Evolutionary conservation across 1,140 invertebrate genomes (phyloP), one percentile per base, ranked within the genome.

Genomic region (Glomeris maerens): DNA sequence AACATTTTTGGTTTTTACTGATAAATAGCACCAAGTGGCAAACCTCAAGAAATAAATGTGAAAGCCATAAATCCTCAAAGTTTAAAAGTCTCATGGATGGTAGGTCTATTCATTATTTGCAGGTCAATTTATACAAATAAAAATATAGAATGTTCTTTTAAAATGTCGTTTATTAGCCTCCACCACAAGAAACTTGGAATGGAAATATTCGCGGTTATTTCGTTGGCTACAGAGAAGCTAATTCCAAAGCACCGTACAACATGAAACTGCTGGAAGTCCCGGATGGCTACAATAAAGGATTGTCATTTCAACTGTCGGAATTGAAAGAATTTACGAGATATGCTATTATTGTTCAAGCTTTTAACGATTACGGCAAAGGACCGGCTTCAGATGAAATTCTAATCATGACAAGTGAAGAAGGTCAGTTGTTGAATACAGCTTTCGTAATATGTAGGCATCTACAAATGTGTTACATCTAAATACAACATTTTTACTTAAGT

Each of bases 151-250:
- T n/a, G n/a, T n/a, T n/a, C n/a, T n/a, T n/a, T n/a, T n/a, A n/a
- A n/a, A n/a, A 7, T 5, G 10, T 42, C 17, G 10, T 5, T 21
- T 67, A 66, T 88, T 65, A 83, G 68, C 84, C 88, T 57, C 88
- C 90, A 50, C 72, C 80, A 57, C 77, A 81, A 42, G 81, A 88
- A 54, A 81, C 88, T 59, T 93, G 87, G 87, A 93, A 94, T 60
- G 89, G 89, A 25, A 85, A 91, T 69, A 86, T 94, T 58, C 74
- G 83, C 56, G 86, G 86, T 52, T 90, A 90, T 64, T 89, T 94
- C 62, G 80, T 95, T 4, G 44, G 44, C 44, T 46, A 46, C 25
- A 5, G 25, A 3, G 4, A 3, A 3, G 4, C 4, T 28, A 7
- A 7, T 7, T 25, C 17, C 4, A 27, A 5, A 7, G 25, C 26